Percentiles rank a stretch among this genome's conserved stretches.
phyloP scores from a whole-genome alignment of 2,113 vertebrate genomes.

The Tamias sibiricus region DNA sequence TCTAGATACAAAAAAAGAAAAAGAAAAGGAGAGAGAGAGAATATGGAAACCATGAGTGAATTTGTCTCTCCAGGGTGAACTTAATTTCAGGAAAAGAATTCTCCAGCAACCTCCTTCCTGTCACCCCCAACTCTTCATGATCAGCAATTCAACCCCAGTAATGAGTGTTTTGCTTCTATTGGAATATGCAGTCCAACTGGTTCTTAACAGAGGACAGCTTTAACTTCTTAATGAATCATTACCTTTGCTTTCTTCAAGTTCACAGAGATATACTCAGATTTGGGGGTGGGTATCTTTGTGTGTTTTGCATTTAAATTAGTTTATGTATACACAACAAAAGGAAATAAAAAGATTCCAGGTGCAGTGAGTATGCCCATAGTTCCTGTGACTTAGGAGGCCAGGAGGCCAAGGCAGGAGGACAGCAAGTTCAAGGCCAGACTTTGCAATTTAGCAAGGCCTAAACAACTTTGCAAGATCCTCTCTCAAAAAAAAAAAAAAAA shows the following conservation, averaged over 20 bases:
- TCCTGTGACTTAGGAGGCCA: too few relatives aligned
- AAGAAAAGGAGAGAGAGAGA: neutral
- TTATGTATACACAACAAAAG: neutral
- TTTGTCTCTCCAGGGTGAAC: neutral
- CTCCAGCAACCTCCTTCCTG: neutral
- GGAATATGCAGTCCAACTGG: neutral
- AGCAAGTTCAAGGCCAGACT: too few relatives aligned
- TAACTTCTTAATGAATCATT: neutral
- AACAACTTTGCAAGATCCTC: too few relatives aligned
- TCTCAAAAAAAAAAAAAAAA: too few relatives aligned
- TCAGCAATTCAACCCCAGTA: neutral
- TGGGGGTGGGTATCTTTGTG: neutral
- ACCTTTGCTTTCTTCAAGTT: constrained; percentile 44
- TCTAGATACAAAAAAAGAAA: neutral
- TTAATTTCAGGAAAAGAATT: neutral
- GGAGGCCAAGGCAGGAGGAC: too few relatives aligned
- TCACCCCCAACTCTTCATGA: neutral
- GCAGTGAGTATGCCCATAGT: too few relatives aligned
- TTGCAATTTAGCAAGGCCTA: too few relatives aligned
- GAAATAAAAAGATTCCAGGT: neutral
- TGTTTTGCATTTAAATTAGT: neutral
- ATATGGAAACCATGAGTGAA: neutral
- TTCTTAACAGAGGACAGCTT: constrained; percentile 2
- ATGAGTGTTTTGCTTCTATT: neutral
- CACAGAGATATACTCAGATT: neutral